phyloP scores from a whole-genome alignment of 1,140 invertebrate species.

The Orchestia grillus region DNA sequence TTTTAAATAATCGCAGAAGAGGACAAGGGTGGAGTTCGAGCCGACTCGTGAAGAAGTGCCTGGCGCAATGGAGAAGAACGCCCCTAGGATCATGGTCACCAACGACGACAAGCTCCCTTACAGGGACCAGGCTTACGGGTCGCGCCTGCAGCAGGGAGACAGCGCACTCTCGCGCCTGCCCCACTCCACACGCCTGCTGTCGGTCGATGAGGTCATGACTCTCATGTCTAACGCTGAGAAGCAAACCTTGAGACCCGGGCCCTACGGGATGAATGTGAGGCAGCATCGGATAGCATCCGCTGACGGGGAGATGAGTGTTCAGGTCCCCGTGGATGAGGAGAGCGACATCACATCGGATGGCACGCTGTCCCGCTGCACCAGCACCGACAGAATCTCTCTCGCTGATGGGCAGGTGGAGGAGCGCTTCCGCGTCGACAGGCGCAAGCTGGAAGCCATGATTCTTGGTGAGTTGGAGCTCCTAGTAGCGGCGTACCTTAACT shows the following conservation, averaged over 20 bases:
- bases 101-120: not conserved
- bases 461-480: slow-evolving; percentile 51
- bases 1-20: not conserved
- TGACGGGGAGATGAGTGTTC: slow-evolving; percentile 12
- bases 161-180: not conserved
- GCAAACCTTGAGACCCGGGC: not conserved
- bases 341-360: slow-evolving; percentile 56
- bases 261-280: not conserved
- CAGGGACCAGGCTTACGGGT: not conserved
- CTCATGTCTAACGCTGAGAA: slow-evolving; percentile 45
- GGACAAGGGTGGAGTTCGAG: not conserved
- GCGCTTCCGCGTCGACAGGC: slow-evolving; percentile 57
- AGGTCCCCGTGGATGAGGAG: slow-evolving; percentile 3
- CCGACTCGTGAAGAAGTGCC: not conserved
- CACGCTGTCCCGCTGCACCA: slow-evolving; percentile 57
- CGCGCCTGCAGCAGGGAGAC: not conserved
- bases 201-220: slow-evolving; percentile 33
- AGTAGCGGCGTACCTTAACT: too few relatives aligned
- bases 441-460: slow-evolving; percentile 60
- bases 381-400: slow-evolving; percentile 55
- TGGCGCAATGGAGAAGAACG: slow-evolving; percentile 24
- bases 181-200: slow-evolving; percentile 14
- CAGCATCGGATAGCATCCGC: slow-evolving; percentile 23
- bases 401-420: slow-evolving; percentile 57
- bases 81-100: slow-evolving; percentile 13